phyloP scores from a whole-genome alignment of 2,888 invertebrate species.

The Tiliacea citrago region DNA sequence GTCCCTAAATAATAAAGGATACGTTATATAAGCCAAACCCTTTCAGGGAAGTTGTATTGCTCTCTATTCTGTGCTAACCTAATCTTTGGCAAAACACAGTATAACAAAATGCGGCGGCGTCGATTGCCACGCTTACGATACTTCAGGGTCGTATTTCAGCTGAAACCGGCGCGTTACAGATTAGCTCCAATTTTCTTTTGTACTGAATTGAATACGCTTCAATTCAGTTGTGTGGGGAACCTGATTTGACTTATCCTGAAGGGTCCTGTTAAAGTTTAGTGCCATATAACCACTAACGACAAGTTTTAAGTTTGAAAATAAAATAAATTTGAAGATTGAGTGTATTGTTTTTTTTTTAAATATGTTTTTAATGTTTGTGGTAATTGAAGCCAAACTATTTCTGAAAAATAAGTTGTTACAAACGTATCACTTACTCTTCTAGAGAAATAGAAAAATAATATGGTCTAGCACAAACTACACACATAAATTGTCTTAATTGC shows the following conservation, averaged over 20 bases:
- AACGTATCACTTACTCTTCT: too few relatives aligned
- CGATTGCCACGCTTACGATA: conserved; percentile 81
- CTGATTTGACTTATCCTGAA: conserved; percentile 38
- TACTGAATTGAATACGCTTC: conserved; percentile 77
- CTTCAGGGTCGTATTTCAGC: conserved; percentile 83
- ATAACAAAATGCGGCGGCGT: conserved; percentile 75
- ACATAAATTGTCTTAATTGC: too few relatives aligned
- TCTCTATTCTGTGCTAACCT: conserved; percentile 29
- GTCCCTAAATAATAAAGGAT: not conserved
- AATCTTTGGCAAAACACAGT: conserved; percentile 75
- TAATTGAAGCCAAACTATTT: too few relatives aligned
- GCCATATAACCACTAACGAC: not conserved
- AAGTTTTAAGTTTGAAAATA: not conserved
- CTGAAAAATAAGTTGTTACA: too few relatives aligned
- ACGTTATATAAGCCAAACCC: not conserved
- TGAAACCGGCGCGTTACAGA: conserved; percentile 82
- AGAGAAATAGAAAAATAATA: too few relatives aligned
- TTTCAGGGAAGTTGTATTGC: conserved; percentile 2
- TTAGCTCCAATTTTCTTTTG: conserved; percentile 84
- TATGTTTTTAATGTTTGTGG: too few relatives aligned
- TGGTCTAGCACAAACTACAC: too few relatives aligned
- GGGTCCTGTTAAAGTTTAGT: conserved; percentile 7
- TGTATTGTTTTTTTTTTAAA: too few relatives aligned
- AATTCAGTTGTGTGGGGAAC: conserved; percentile 58
- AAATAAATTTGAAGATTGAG: too few relatives aligned